phyloP scores from a whole-genome alignment of 2,113 vertebrate genomes.

The Campylorhamphus procurvoides region DNA sequence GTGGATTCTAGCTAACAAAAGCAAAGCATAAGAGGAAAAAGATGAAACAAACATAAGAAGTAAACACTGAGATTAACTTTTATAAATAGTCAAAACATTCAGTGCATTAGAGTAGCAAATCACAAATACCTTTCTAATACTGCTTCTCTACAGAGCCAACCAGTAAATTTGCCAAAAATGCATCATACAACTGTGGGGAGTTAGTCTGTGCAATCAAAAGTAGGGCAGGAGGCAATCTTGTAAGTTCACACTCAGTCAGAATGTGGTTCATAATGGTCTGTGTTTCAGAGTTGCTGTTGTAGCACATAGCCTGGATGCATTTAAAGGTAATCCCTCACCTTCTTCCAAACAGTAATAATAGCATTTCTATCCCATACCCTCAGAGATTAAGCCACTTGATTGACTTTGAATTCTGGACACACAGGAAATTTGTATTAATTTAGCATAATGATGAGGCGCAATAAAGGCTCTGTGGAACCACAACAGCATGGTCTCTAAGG shows the following conservation, averaged over 20 bases:
- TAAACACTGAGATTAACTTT: conserved; percentile 41
- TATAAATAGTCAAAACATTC: conserved; percentile 50
- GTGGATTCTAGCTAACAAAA: conserved; percentile 23
- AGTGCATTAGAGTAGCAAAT: conserved; percentile 55
- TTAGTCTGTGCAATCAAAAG: not conserved
- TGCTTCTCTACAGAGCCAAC: not conserved
- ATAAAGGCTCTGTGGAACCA: conserved; percentile 54
- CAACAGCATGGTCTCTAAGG: conserved; percentile 56
- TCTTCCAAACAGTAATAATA: conserved; percentile 55
- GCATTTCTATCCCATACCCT: conserved; percentile 54
- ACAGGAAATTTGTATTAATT: conserved; percentile 73
- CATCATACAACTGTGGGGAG: not conserved
- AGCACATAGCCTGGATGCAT: conserved; percentile 16
- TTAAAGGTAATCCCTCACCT: conserved; percentile 52
- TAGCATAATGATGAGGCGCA: conserved; percentile 68
- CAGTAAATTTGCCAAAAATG: conserved; percentile 2
- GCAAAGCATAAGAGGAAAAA: conserved; percentile 28
- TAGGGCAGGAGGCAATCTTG: conserved; percentile 11
- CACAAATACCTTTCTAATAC: conserved; percentile 46
- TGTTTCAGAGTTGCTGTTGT: conserved; percentile 44
- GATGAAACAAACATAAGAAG: conserved; percentile 46
- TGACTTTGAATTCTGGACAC: conserved; percentile 72
- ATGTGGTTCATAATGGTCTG: not conserved
- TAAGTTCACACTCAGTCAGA: conserved; percentile 2
- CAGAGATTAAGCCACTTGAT: conserved; percentile 64